Percentiles rank a stretch among this genome's conserved stretches.
phyloP scores from a whole-genome alignment of 2,888 invertebrate genomes.

The Tethea ocularis region DNA sequence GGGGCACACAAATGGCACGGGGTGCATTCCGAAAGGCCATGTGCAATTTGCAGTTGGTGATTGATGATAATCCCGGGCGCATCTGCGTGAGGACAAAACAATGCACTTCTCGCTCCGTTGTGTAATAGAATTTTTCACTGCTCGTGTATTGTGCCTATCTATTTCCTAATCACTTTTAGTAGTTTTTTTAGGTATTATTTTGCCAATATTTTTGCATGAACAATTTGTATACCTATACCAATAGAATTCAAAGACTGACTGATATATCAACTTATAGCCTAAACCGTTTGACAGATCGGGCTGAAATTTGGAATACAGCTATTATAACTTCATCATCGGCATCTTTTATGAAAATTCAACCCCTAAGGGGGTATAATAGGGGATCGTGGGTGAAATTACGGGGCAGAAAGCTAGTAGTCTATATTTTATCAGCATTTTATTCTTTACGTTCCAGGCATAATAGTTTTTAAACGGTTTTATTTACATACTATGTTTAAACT shows the following conservation, averaged over 20 bases:
- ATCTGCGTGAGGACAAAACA: conserved; percentile 64
- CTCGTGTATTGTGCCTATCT: conserved; percentile 21
- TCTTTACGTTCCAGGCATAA: neutral
- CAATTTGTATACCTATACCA: too few relatives aligned
- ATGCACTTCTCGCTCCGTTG: conserved; percentile 38
- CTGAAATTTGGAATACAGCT: too few relatives aligned
- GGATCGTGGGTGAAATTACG: too few relatives aligned
- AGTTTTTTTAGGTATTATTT: neutral
- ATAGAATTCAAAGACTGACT: too few relatives aligned
- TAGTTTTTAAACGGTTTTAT: neutral
- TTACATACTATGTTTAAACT: neutral
- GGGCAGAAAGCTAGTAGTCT: too few relatives aligned
- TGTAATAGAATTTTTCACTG: conserved; percentile 46
- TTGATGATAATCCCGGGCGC: conserved; percentile 75
- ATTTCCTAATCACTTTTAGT: conserved; percentile 8
- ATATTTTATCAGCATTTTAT: too few relatives aligned
- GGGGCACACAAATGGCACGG: conserved; percentile 70
- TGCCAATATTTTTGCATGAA: too few relatives aligned
- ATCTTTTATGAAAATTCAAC: too few relatives aligned
- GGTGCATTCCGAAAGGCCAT: conserved; percentile 73
- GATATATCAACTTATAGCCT: too few relatives aligned
- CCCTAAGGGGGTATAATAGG: too few relatives aligned
- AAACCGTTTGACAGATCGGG: too few relatives aligned
- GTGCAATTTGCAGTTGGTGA: conserved; percentile 76
- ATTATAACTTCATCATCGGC: too few relatives aligned